Conservation (phyloP, 2,888 invertebrate species). For the Pseudococcus viburni region DNA sequence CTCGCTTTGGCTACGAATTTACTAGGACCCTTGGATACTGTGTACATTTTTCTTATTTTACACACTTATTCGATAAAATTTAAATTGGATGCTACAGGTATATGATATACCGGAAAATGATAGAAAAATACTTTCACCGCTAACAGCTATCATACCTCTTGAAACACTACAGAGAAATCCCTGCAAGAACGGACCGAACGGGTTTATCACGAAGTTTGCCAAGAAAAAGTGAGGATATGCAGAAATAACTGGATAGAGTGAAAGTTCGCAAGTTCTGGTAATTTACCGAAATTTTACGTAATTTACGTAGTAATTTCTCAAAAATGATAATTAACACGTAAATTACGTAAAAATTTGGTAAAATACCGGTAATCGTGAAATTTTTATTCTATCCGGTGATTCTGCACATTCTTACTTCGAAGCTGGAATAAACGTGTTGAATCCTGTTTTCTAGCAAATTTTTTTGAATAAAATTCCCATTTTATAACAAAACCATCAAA, state of each 20-base stretch:
- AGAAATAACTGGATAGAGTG: neutral
- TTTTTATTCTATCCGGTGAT: neutral
- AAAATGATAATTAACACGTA: neutral
- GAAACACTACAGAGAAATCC: constrained; percentile 12
- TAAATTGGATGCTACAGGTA: constrained; percentile 11
- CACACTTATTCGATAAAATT: constrained; percentile 9
- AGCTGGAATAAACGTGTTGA: too few relatives aligned
- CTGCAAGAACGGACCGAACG: constrained; percentile 13
- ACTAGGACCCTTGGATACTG: constrained; percentile 66
- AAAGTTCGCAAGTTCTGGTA: too few relatives aligned
- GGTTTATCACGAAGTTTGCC: constrained; percentile 9
- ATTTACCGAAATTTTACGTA: too few relatives aligned
- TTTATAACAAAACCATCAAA: too few relatives aligned
- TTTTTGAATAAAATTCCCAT: too few relatives aligned
- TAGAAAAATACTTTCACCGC: constrained; percentile 43
- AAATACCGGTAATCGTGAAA: too few relatives aligned
- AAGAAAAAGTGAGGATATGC: neutral
- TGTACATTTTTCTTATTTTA: constrained; percentile 64
- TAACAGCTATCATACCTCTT: neutral
- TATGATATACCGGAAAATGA: constrained; percentile 4
- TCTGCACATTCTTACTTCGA: neutral
- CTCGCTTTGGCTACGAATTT: constrained; percentile 67
- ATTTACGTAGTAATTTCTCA: neutral
- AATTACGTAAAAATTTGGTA: neutral
- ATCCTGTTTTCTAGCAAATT: too few relatives aligned